Evolutionary conservation across 2,113 vertebrate species (phyloP).

Genomic region (Psephotus haematonotus): DNA sequence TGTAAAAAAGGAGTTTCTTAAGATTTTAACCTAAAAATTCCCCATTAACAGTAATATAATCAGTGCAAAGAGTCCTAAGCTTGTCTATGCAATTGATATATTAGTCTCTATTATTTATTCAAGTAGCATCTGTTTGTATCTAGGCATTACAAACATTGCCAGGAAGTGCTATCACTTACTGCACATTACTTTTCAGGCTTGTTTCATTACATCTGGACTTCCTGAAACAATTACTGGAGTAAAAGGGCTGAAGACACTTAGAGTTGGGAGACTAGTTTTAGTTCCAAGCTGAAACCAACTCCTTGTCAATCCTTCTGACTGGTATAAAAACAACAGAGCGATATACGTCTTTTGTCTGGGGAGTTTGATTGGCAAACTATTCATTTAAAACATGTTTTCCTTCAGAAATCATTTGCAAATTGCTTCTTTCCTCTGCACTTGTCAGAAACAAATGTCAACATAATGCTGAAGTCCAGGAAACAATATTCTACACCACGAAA

Average conservation of each 20-base stretch:
- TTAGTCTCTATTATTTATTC: not conserved
- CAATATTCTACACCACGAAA: not conserved
- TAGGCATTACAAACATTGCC: not conserved
- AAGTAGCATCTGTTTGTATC: not conserved
- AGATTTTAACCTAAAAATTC: not conserved
- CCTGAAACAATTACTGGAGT: not conserved
- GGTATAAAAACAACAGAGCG: accelerated
- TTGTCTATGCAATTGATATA: not conserved
- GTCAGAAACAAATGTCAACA: not conserved
- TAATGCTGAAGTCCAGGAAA: not conserved
- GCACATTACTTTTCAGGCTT: not conserved
- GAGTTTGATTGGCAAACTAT: not conserved
- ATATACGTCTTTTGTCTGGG: not conserved
- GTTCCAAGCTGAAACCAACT: not conserved
- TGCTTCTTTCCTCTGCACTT: not conserved
- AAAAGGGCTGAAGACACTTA: not conserved
- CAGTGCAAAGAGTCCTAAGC: not conserved
- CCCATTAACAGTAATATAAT: not conserved
- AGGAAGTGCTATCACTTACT: not conserved
- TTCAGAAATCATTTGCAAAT: not conserved
- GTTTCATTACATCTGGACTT: not conserved
- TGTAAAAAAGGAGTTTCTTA: not conserved
- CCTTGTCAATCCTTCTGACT: not conserved
- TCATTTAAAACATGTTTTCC: not conserved
- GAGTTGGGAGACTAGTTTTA: not conserved